Percentiles rank a stretch among this genome's conserved stretches.
Conservation (phyloP, 2,888 invertebrate species). For the Sinopyrophorus schimmeli region DNA sequence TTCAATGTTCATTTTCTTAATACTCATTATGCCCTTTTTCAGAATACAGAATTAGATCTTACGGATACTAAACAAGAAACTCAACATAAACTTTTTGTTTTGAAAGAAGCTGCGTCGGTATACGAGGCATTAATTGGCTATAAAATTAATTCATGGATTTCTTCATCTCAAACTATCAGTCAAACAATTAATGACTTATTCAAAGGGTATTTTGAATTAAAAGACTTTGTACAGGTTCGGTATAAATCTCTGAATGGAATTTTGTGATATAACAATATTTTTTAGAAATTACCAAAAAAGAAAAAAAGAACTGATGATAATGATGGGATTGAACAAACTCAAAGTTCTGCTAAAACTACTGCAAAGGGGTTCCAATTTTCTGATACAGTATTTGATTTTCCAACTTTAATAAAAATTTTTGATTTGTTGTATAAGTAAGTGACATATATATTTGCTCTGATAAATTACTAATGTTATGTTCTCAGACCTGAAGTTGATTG, state of each 20-base stretch:
- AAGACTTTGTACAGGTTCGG: constrained; percentile 67
- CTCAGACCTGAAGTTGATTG: constrained; percentile 54
- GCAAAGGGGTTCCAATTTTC: constrained; percentile 54
- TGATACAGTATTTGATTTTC: constrained; percentile 56
- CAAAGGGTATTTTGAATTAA: constrained; percentile 59
- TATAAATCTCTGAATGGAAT: no score
- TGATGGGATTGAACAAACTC: constrained; percentile 47
- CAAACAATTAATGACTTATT: constrained; percentile 59
- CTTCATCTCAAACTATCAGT: constrained; percentile 50
- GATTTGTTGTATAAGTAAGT: constrained; percentile 56
- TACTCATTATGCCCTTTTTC: constrained; percentile 25
- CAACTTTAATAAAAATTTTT: constrained; percentile 53
- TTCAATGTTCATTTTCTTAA: no score
- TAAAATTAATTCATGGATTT: constrained; percentile 62
- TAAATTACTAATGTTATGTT: no score
- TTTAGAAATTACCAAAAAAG: constrained; percentile 48
- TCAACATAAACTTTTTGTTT: constrained; percentile 64
- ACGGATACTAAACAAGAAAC: constrained; percentile 63
- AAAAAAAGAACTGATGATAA: constrained; percentile 52
- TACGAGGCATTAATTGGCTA: constrained; percentile 70
- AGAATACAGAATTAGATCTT: constrained; percentile 63
- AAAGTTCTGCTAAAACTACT: constrained; percentile 42
- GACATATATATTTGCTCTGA: background rate
- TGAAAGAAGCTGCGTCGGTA: constrained; percentile 65
- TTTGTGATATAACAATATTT: constrained; percentile 2